Evolutionary conservation across 2,888 invertebrate genomes (phyloP).

Genomic region (Troides oblongomaculatus): DNA sequence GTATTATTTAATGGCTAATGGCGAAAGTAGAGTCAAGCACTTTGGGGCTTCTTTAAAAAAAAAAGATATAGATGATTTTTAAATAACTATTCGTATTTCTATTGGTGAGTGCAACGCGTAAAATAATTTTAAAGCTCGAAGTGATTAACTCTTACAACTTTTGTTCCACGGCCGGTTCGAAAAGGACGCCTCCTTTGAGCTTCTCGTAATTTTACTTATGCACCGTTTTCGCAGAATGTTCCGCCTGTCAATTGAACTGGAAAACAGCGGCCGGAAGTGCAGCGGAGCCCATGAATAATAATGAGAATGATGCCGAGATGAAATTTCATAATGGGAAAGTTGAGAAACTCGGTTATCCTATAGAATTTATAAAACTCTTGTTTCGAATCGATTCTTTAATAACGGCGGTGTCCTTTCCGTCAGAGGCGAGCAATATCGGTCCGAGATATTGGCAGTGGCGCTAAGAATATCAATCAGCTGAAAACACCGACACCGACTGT

Average conservation of each 20-base stretch:
- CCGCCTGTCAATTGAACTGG: conserved; percentile 1
- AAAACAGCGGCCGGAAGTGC: conserved; percentile 11
- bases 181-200: background rate
- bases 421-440: conserved; percentile 44
- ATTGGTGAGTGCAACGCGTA: too few relatives aligned
- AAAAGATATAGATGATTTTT: too few relatives aligned
- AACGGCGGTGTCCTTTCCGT: conserved; percentile 35
- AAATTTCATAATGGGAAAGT: conserved; percentile 28
- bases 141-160: background rate
- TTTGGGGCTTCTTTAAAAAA: too few relatives aligned
- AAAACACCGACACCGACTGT: conserved; percentile 41
- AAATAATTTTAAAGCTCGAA: too few relatives aligned
- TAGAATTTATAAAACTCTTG: conserved; percentile 33
- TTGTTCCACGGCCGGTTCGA: background rate
- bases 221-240: background rate
- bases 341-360: conserved; percentile 29
- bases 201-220: background rate
- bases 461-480: conserved; percentile 61
- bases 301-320: conserved; percentile 11
- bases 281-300: conserved; percentile 25
- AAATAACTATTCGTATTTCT: too few relatives aligned
- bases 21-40: too few relatives aligned
- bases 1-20: too few relatives aligned
- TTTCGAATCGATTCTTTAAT: conserved; percentile 40
- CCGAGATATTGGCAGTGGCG: conserved; percentile 51